These are phyloP conservation scores for human DNA, from an alignment of 2,113 vertebrate species.

Conservation along the genomic window GRCh38 chr4:45599501-45600000, in stretches of 20 bases:
- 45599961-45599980: not conserved
- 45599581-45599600: not conserved
- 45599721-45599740: not conserved
- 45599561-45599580: not conserved
- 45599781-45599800: not conserved
- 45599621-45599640: not conserved
- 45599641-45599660: not conserved
- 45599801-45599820: not conserved
- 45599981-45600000: not conserved
- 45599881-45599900: not conserved
- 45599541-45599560: not conserved
- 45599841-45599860: not conserved
- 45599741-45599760: not conserved
- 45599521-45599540: not conserved
- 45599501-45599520: not conserved
- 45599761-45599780: not conserved
- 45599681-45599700: not conserved
- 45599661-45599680: not conserved
- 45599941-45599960: not conserved
- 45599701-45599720: not conserved
- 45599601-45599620: not conserved
- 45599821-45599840: not conserved
- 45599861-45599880: not conserved
- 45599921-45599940: not conserved
- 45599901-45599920: not conserved